Percentiles rank a stretch among this genome's conserved stretches.
Conservation (phyloP, 2,797 vertebrate species). For the Diglossa cyanea region DNA sequence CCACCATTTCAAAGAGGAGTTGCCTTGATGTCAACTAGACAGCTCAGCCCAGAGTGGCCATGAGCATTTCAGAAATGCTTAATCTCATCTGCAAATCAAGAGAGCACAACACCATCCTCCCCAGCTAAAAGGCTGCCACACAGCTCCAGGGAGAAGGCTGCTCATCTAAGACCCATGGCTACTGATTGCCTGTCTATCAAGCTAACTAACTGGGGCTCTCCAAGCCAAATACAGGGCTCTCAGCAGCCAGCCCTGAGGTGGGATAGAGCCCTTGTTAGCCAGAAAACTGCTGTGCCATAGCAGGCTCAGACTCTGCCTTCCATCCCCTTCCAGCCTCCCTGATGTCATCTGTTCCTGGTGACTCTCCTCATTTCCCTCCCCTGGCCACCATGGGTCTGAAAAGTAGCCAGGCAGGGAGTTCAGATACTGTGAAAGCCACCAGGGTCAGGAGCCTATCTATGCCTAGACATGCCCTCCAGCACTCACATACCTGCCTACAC, state of each 20-base stretch:
- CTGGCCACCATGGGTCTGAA: fast-evolving
- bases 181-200: neutral
- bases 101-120: neutral
- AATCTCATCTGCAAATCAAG: neutral
- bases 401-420: neutral
- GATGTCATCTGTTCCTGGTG: neutral
- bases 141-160: neutral
- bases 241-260: neutral
- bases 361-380: neutral
- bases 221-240: neutral
- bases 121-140: neutral
- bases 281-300: neutral
- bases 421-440: neutral
- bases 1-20: neutral
- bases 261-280: neutral
- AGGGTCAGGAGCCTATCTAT: neutral
- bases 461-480: neutral
- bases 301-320: neutral
- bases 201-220: neutral
- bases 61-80: neutral
- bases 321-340: neutral
- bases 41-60: neutral
- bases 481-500: neutral
- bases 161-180: neutral
- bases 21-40: neutral